These are phyloP conservation scores for Smithornis capensis DNA, from an alignment of 2,113 vertebrate genomes.

Conservation along the genomic window DNA sequence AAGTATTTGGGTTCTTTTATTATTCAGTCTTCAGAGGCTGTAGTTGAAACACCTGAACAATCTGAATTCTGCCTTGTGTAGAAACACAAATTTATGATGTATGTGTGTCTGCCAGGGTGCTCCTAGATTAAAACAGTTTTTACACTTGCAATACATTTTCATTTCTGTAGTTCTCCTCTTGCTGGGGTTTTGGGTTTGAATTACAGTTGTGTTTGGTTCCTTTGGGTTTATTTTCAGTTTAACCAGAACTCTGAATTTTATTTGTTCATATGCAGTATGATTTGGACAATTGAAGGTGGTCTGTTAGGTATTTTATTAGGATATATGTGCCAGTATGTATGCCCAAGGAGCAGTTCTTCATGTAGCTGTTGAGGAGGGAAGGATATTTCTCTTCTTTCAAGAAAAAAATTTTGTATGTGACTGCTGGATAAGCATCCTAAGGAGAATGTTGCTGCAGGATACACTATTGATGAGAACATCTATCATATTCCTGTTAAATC, in stretches of 20 bases:
- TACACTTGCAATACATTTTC: not conserved
- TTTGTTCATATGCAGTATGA: not conserved
- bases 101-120: rapidly evolving
- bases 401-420: not conserved
- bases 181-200: not conserved
- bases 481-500: not conserved
- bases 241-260: not conserved
- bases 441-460: not conserved
- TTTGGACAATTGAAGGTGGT: not conserved
- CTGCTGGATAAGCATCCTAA: not conserved
- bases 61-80: not conserved
- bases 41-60: not conserved
- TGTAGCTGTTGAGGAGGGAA: not conserved
- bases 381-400: not conserved
- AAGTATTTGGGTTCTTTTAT: not conserved
- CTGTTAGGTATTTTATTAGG: not conserved
- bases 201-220: not conserved
- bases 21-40: not conserved
- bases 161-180: not conserved
- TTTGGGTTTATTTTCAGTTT: not conserved
- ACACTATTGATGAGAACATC: not conserved
- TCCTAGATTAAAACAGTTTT: not conserved
- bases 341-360: not conserved
- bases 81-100: not conserved
- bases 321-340: not conserved